Evolutionary conservation across 2,888 invertebrate genomes (phyloP).

Genomic region (Scelioninae gen. 1): DNA sequence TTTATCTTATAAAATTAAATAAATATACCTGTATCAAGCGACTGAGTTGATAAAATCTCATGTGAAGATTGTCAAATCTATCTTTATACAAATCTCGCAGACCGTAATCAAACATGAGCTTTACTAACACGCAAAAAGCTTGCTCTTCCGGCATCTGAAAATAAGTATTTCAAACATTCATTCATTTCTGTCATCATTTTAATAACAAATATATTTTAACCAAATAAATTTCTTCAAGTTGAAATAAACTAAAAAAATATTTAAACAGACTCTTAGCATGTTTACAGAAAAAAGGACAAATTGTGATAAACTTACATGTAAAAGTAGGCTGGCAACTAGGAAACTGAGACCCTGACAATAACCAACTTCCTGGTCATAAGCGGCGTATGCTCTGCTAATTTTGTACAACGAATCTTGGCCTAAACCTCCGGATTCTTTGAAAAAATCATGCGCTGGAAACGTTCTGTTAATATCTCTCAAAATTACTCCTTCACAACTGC

Average conservation of each 20-base stretch:
- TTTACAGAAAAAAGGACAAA: too few relatives aligned
- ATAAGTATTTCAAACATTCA: slow-evolving; percentile 11
- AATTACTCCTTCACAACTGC: slow-evolving; percentile 97
- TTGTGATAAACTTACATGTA: slow-evolving; percentile 90
- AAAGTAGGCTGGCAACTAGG: slow-evolving; percentile 96
- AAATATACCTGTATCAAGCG: slow-evolving; percentile 91
- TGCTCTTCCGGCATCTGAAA: slow-evolving; percentile 99
- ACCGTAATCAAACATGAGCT: slow-evolving; percentile 98
- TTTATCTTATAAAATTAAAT: too few relatives aligned
- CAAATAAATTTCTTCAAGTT: too few relatives aligned
- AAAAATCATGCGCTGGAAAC: slow-evolving; percentile 99
- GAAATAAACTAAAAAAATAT: too few relatives aligned
- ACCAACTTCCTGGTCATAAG: slow-evolving; percentile 98
- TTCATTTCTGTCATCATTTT: too few relatives aligned
- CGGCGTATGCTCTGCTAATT: slow-evolving; percentile 98
- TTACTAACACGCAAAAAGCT: slow-evolving; percentile 98
- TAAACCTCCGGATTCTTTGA: slow-evolving; percentile 96
- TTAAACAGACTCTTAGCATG: too few relatives aligned
- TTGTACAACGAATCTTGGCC: slow-evolving; percentile 98
- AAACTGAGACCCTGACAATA: slow-evolving; percentile 99
- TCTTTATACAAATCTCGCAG: slow-evolving; percentile 97
- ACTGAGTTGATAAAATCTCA: slow-evolving; percentile 97
- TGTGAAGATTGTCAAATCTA: slow-evolving; percentile 97
- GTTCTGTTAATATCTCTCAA: slow-evolving; percentile 89
- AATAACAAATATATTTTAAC: too few relatives aligned